phyloP scores from a whole-genome alignment of 2,888 invertebrate species.

The Luperina testacea region DNA sequence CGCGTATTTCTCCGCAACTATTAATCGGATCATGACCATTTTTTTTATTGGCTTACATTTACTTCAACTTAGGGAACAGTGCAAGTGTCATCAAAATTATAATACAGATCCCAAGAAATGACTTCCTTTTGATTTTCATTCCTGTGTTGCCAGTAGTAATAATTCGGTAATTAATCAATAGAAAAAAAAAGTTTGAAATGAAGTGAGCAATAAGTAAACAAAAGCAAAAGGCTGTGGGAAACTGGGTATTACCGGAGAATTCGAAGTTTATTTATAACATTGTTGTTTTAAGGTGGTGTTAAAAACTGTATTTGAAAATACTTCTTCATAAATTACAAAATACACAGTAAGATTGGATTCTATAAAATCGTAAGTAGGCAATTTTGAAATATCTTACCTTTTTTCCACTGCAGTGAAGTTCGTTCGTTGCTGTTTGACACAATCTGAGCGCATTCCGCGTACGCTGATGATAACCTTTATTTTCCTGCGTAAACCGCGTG shows the following conservation, averaged over 20 bases:
- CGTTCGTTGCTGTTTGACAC: slow-evolving; percentile 56
- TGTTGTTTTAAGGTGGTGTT: background rate
- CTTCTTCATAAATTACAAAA: background rate
- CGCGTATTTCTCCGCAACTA: no score
- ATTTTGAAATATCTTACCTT: slow-evolving; percentile 18
- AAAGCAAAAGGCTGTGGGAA: background rate
- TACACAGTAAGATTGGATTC: background rate
- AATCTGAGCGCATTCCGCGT: slow-evolving; percentile 43
- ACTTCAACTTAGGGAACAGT: no score
- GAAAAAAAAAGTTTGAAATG: slow-evolving; percentile 7
- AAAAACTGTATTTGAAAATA: slow-evolving; percentile 2
- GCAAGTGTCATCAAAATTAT: no score
- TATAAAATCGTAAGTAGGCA: slow-evolving; percentile 43
- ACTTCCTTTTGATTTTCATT: slow-evolving; percentile 1
- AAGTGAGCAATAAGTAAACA: slow-evolving; percentile 48
- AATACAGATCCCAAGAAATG: no score
- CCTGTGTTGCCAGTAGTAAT: slow-evolving; percentile 27
- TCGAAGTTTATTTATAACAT: background rate
- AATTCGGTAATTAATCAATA: slow-evolving; percentile 39
- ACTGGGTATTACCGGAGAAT: background rate
- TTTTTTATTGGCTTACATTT: no score
- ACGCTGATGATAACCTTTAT: slow-evolving; percentile 61
- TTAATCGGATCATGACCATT: no score
- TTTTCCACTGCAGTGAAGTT: slow-evolving; percentile 57
- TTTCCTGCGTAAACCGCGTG: slow-evolving; percentile 52